A percentile compares a stretch with the other conserved stretches of the same genome.
These are phyloP conservation scores for Eumerus sabulonum DNA, from an alignment of 2,888 invertebrate genomes.

Conservation along the genomic window DNA sequence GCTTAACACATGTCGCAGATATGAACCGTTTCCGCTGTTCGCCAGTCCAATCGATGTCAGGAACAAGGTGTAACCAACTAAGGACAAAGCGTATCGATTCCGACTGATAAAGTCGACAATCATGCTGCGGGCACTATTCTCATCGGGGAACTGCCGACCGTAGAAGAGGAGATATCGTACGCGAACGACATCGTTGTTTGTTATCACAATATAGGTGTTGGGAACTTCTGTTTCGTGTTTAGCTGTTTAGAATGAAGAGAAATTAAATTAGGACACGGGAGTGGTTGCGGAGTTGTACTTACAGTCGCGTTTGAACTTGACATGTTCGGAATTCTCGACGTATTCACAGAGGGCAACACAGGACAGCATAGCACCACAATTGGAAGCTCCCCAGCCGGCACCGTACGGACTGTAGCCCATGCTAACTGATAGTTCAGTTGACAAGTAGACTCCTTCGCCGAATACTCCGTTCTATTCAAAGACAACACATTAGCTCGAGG, in stretches of 20 bases:
- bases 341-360: conserved; percentile 91
- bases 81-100: conserved; percentile 82
- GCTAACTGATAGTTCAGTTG: conserved; percentile 86
- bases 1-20: conserved; percentile 51
- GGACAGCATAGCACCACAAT: conserved; percentile 86
- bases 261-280: background rate
- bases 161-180: conserved; percentile 89
- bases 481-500: no score
- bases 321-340: conserved; percentile 84
- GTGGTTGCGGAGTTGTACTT: background rate
- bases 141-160: conserved; percentile 74
- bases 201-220: conserved; percentile 86
- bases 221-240: conserved; percentile 79
- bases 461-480: conserved; percentile 76
- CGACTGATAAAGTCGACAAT: conserved; percentile 81
- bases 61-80: conserved; percentile 83
- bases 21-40: conserved; percentile 80
- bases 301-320: conserved; percentile 80
- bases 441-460: conserved; percentile 88
- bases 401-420: conserved; percentile 86
- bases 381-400: conserved; percentile 88
- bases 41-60: conserved; percentile 83
- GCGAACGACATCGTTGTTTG: conserved; percentile 87
- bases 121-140: conserved; percentile 46
- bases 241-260: conserved; percentile 38